These are phyloP conservation scores for Aeoliscus strigatus DNA, from an alignment of 2,797 vertebrate genomes.

Conservation along the genomic window DNA sequence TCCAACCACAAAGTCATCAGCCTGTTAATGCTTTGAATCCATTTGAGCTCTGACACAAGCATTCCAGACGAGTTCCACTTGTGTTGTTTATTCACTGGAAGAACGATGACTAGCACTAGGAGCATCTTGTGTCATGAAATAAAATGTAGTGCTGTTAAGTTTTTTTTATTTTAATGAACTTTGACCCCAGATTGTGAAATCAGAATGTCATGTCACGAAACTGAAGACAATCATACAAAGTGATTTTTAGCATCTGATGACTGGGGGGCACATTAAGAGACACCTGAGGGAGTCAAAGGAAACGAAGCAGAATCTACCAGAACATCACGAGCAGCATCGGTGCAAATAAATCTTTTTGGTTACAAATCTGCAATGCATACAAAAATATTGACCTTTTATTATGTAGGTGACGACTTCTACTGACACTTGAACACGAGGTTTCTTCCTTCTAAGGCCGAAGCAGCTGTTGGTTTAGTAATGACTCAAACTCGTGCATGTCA, in stretches of 20 bases:
- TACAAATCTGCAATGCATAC: slow-evolving; percentile 71
- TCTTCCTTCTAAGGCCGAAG: slow-evolving; percentile 48
- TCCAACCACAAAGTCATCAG: too few relatives aligned
- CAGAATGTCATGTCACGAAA: not conserved
- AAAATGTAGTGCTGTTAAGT: too few relatives aligned
- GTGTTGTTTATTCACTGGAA: too few relatives aligned
- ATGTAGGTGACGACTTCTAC: not conserved
- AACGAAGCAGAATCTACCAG: slow-evolving; percentile 29
- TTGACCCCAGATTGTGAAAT: not conserved
- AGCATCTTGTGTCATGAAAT: too few relatives aligned
- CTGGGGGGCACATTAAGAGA: slow-evolving; percentile 28
- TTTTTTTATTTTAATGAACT: slow-evolving; percentile 1
- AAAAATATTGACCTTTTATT: slow-evolving; percentile 65
- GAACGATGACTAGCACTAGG: too few relatives aligned
- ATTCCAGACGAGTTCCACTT: too few relatives aligned
- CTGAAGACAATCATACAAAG: slow-evolving; percentile 2
- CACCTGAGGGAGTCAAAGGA: too few relatives aligned
- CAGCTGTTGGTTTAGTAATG: too few relatives aligned
- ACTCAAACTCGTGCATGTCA: too few relatives aligned
- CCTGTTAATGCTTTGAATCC: too few relatives aligned
- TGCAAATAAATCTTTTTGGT: slow-evolving; percentile 65
- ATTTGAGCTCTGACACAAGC: too few relatives aligned
- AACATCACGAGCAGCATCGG: slow-evolving; percentile 17
- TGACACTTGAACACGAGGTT: too few relatives aligned
- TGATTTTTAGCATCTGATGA: slow-evolving; percentile 56